phyloP scores from a whole-genome alignment of 2,888 invertebrate genomes.

The Eristalis tenax region DNA sequence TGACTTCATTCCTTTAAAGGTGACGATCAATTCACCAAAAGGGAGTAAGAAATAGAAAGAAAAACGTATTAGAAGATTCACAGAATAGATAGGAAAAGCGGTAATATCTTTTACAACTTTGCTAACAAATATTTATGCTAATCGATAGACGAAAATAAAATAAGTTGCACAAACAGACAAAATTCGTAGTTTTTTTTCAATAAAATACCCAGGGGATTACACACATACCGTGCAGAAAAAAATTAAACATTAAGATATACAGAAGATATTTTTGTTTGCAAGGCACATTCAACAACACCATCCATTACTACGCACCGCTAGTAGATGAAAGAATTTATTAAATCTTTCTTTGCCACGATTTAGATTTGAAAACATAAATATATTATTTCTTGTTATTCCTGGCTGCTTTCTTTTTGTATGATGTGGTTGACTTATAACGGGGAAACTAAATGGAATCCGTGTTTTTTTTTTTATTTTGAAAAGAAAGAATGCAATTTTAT shows the following conservation, averaged over 20 bases:
- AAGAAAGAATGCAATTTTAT: conserved; percentile 23
- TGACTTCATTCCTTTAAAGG: conserved; percentile 22
- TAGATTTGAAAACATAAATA: conserved; percentile 79
- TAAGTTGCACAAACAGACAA: conserved; percentile 1
- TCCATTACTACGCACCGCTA: conserved; percentile 78
- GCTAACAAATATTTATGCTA: conserved; percentile 4
- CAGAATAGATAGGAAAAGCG: conserved; percentile 8
- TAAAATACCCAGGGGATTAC: conserved; percentile 43
- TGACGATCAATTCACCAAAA: conserved; percentile 2
- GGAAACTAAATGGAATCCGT: background rate
- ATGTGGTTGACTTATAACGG: conserved; percentile 46
- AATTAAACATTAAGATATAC: conserved; percentile 36
- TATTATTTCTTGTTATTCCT: conserved; percentile 57
- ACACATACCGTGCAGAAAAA: conserved; percentile 64
- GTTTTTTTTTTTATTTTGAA: conserved; percentile 21
- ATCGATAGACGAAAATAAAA: conserved; percentile 26
- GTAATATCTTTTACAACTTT: conserved; percentile 1
- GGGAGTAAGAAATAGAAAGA: background rate
- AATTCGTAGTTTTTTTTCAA: conserved; percentile 6
- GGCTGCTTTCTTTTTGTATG: conserved; percentile 43
- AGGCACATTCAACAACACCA: conserved; percentile 64
- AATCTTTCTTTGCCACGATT: conserved; percentile 80
- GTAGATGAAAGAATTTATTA: conserved; percentile 79
- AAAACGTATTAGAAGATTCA: conserved; percentile 6
- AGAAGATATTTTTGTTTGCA: conserved; percentile 47